These are phyloP conservation scores for Laothoe populi DNA, from an alignment of 2,888 invertebrate genomes.

Conservation along the genomic window DNA sequence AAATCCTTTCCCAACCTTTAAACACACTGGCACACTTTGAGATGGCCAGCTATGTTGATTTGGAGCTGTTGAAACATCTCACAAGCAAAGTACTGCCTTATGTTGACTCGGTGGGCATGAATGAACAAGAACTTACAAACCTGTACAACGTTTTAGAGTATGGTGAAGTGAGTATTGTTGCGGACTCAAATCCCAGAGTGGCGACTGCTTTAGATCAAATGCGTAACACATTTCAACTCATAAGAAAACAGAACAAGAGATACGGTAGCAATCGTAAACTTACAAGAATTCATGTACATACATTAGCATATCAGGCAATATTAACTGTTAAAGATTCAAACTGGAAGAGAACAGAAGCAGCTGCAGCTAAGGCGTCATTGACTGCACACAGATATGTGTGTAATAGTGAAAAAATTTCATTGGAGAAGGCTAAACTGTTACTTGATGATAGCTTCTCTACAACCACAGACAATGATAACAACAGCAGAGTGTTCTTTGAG, in stretches of 20 bases:
- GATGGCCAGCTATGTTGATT: conserved; percentile 93
- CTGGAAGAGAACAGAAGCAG: conserved; percentile 92
- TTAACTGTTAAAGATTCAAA: conserved; percentile 87
- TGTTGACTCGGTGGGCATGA: conserved; percentile 94
- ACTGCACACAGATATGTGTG: conserved; percentile 94
- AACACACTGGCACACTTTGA: conserved; percentile 91
- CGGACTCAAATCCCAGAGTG: conserved; percentile 92
- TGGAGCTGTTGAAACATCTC: conserved; percentile 87
- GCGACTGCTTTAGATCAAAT: conserved; percentile 93
- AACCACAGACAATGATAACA: conserved; percentile 82
- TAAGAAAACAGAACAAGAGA: conserved; percentile 71
- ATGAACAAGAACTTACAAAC: conserved; percentile 94
- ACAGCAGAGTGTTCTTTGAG: conserved; percentile 86
- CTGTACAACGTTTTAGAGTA: conserved; percentile 88
- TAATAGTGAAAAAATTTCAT: conserved; percentile 85
- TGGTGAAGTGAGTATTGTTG: conserved; percentile 89
- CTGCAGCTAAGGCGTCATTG: conserved; percentile 92
- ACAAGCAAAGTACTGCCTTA: conserved; percentile 88
- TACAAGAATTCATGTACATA: conserved; percentile 93
- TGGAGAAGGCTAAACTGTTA: conserved; percentile 83
- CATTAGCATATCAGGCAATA: conserved; percentile 94
- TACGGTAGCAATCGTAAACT: conserved; percentile 82
- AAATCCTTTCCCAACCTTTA: conserved; percentile 86
- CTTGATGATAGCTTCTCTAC: conserved; percentile 94
- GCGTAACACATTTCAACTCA: conserved; percentile 87